phyloP scores from a whole-genome alignment of 2,113 vertebrate genomes.

The Eubucco bourcierii region DNA sequence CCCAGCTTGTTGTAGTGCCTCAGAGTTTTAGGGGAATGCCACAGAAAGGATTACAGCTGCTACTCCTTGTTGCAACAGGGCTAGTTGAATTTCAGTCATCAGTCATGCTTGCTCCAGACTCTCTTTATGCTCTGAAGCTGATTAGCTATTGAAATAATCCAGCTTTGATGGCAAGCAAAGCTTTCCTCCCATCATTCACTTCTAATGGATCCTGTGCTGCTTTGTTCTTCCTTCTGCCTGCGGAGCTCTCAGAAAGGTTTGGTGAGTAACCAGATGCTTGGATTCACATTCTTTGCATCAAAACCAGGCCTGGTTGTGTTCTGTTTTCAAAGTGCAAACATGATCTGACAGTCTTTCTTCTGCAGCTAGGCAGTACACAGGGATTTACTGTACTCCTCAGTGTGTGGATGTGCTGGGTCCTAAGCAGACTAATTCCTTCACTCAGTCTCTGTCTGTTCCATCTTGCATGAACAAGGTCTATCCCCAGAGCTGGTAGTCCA shows the following conservation, averaged over 20 bases:
- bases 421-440: background rate
- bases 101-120: background rate
- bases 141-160: conserved; percentile 37
- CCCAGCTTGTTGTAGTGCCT: background rate
- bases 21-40: background rate
- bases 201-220: background rate
- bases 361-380: background rate
- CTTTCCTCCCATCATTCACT: background rate
- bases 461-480: background rate
- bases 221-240: background rate
- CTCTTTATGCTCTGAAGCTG: conserved; percentile 5
- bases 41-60: conserved; percentile 6
- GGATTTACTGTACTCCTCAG: background rate
- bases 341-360: background rate
- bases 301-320: background rate
- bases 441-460: background rate
- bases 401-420: background rate
- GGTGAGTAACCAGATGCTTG: background rate
- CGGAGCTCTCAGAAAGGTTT: background rate
- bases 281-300: background rate
- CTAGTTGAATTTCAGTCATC: background rate
- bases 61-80: background rate
- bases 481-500: background rate
- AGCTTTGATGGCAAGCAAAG: conserved; percentile 4
- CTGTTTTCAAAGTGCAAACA: background rate